Evolutionary conservation across 2,888 invertebrate genomes (phyloP), one percentile per base, ranked within the genome.

Genomic region (Napeogenes inachia): DNA sequence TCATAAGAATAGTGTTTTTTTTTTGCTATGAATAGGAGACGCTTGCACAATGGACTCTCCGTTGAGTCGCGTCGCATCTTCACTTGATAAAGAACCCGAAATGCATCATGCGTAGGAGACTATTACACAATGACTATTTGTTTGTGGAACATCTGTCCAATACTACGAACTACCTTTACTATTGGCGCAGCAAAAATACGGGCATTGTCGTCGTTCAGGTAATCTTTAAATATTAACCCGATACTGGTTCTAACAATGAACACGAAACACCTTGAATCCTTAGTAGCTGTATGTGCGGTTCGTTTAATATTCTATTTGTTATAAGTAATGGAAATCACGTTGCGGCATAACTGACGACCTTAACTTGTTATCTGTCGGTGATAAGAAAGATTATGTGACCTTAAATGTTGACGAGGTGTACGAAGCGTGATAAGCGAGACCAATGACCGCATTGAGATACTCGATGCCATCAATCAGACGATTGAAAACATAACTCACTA

Each of bases 191-290:
- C 79, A 87, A 86, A 86, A 84, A 79, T 71, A 67, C 68, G 65
- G 69, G 73, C 77, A 82, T 88, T 88, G 85, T 87, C 79, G 72
- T 73, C 72, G 75, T 71, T 76, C 80, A 81, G 81, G 82, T 83
- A 81, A 85, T 85, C 84, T 87, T 84, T 74, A 73, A 80, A 88
- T 87, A 89, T 90, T 88, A 89, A 89, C 88, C 89, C 87, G 89
- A 87, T 85, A 83, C 79, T 78, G 76, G 72, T 64, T 73, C 70
- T 71, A 70, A 82, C 80, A 83, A 85, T 85, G 78, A 77, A 79
- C 79, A 76, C 73, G 72, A 82, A 82, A 85, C 88, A 88, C 87
- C 89, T 89, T 89, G 85, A 79, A 64, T 70, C 76, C 30, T 83
- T 84, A 81, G 67, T 68, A 63, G 61, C 45, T 33, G 30, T 38